Evolutionary conservation across 2,888 invertebrate genomes (phyloP).

Genomic region (Troilus luridus): DNA sequence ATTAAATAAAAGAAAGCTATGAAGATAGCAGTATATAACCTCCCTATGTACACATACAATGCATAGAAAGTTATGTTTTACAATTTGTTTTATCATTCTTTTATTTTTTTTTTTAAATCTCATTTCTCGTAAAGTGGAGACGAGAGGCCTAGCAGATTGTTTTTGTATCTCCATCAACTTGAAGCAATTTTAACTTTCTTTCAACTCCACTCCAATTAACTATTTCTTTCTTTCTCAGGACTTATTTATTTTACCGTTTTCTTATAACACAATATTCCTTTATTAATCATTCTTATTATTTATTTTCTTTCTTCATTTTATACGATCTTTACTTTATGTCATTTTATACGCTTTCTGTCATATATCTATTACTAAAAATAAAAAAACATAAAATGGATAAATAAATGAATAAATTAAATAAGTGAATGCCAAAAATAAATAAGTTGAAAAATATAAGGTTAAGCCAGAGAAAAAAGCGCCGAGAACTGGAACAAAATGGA

Average conservation of each 20-base stretch:
- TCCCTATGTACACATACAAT: no score
- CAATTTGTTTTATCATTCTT: no score
- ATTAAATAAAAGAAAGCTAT: no score
- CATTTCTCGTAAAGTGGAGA: slow-evolving; percentile 2
- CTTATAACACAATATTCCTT: not conserved
- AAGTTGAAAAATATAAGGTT: no score
- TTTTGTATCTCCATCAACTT: not conserved
- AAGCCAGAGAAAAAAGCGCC: no score
- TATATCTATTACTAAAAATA: no score
- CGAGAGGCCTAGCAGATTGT: not conserved
- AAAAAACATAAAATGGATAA: no score
- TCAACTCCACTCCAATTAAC: not conserved
- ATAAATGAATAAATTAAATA: no score
- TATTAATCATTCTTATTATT: not conserved
- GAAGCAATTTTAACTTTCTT: not conserved
- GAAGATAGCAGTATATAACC: no score
- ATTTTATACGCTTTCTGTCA: not conserved
- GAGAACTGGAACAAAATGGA: no score
- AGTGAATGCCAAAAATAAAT: no score
- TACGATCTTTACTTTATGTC: not conserved
- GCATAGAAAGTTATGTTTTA: not conserved
- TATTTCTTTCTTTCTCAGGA: not conserved
- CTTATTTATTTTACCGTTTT: not conserved
- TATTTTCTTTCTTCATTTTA: not conserved
- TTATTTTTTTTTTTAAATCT: not conserved